Percentiles rank a stretch among this genome's conserved stretches.
Conservation (phyloP, 1,140 invertebrate genomes). For the Stegodyphus mimosarum region DNA sequence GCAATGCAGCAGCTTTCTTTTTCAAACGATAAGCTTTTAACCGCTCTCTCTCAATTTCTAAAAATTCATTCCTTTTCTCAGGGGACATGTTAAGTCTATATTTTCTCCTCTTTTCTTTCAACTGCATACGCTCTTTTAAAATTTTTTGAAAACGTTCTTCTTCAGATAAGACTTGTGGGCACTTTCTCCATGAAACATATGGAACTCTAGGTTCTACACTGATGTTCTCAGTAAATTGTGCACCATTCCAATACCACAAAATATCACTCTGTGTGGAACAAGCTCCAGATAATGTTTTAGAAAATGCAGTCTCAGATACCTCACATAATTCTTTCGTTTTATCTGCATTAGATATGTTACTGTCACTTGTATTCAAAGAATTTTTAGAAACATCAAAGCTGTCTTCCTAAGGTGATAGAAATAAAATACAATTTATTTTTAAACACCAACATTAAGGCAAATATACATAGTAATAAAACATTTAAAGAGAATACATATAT, state of each 20-base stretch:
- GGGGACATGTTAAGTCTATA: conserved; percentile 11
- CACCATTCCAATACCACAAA: conserved; percentile 41
- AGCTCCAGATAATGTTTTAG: background rate
- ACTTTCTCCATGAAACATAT: background rate
- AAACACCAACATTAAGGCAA: too few relatives aligned
- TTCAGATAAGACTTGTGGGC: background rate
- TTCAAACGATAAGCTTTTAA: conserved; percentile 30
- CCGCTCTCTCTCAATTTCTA: conserved; percentile 25
- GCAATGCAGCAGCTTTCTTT: background rate
- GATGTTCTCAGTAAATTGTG: background rate
- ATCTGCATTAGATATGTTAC: too few relatives aligned
- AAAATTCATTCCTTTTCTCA: conserved; percentile 1
- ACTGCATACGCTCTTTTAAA: conserved; percentile 1
- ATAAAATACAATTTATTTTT: too few relatives aligned
- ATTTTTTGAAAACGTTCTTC: conserved; percentile 28
- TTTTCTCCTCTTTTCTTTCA: conserved; percentile 14
- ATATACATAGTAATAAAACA: too few relatives aligned
- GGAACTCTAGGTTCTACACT: background rate
- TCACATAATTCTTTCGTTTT: too few relatives aligned
- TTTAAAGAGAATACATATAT: too few relatives aligned
- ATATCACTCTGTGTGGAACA: conserved; percentile 37
- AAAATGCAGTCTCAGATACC: too few relatives aligned
- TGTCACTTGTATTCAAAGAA: too few relatives aligned
- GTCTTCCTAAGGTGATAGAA: too few relatives aligned
- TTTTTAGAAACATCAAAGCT: too few relatives aligned